These are phyloP conservation scores for Plagiodera versicolora DNA, from an alignment of 2,888 invertebrate species.

Conservation along the genomic window DNA sequence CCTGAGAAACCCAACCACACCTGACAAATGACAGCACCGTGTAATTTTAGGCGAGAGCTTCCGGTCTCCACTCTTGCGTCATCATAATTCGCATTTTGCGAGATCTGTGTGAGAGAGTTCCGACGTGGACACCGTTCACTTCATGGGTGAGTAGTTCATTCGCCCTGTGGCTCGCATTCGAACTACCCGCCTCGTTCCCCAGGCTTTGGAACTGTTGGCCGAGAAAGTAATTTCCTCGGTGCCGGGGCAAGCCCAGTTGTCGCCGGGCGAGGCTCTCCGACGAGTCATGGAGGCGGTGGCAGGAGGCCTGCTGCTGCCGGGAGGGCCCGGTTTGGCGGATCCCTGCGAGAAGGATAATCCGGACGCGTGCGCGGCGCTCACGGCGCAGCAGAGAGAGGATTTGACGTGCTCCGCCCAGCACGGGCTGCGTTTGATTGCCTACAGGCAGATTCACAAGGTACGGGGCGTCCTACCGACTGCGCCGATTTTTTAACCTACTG, in stretches of 20 bases:
- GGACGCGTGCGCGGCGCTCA: slow-evolving; percentile 86
- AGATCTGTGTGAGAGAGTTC: slow-evolving; percentile 91
- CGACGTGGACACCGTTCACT: slow-evolving; percentile 91
- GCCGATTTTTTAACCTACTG: background rate
- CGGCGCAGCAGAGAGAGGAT: slow-evolving; percentile 92
- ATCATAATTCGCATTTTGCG: slow-evolving; percentile 94
- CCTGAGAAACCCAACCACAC: slow-evolving; percentile 26
- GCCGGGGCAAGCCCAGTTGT: slow-evolving; percentile 66
- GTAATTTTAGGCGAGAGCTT: slow-evolving; percentile 85
- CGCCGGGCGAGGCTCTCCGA: slow-evolving; percentile 92
- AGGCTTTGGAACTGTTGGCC: slow-evolving; percentile 95
- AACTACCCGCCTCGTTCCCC: too few relatives aligned
- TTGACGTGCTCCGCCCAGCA: slow-evolving; percentile 95
- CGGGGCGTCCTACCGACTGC: background rate
- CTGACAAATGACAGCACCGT: slow-evolving; percentile 52
- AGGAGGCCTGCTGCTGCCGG: slow-evolving; percentile 86
- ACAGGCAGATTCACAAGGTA: slow-evolving; percentile 97
- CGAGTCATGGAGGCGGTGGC: slow-evolving; percentile 95
- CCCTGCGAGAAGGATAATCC: slow-evolving; percentile 92
- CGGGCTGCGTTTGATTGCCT: slow-evolving; percentile 91
- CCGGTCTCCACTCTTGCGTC: slow-evolving; percentile 92
- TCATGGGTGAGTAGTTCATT: slow-evolving; percentile 84
- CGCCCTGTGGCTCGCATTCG: too few relatives aligned
- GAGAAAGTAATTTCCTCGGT: slow-evolving; percentile 94
- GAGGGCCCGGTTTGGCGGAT: slow-evolving; percentile 91